A percentile compares a stretch with the other conserved stretches of the same genome.
Evolutionary conservation across 1,140 invertebrate species (phyloP).

Genomic region (Drosophila virilis): DNA sequence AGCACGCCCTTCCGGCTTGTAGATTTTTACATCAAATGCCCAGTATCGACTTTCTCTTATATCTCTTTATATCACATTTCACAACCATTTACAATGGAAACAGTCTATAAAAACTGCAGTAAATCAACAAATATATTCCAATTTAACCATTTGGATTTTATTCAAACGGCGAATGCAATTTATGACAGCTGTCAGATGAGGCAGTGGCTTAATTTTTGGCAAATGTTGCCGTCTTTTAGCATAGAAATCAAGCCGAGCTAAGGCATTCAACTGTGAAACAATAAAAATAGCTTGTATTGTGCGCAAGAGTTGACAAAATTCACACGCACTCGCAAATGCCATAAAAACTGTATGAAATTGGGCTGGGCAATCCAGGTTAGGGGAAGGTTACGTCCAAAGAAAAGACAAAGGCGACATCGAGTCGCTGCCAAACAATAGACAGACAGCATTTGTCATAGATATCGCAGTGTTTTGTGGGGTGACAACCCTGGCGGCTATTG

Average conservation of each 20-base stretch:
- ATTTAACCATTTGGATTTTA: constrained; percentile 5
- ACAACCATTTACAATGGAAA: neutral
- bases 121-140: neutral
- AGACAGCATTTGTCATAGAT: constrained; percentile 58
- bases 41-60: no score
- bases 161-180: constrained; percentile 15
- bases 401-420: constrained; percentile 35
- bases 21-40: no score
- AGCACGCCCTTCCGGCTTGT: no score
- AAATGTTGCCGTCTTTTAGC: constrained; percentile 30
- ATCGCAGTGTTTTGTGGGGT: constrained; percentile 20
- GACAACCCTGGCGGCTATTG: constrained; percentile 34
- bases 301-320: constrained; percentile 56
- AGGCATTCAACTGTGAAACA: constrained; percentile 55
- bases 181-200: constrained; percentile 27
- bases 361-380: constrained; percentile 33
- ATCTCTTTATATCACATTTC: no score
- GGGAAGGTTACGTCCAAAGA: constrained; percentile 29
- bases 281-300: constrained; percentile 55
- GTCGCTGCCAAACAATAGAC: constrained; percentile 34
- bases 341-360: constrained; percentile 48
- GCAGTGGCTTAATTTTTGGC: constrained; percentile 32
- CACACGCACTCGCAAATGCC: constrained; percentile 57
- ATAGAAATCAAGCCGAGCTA: constrained; percentile 24
- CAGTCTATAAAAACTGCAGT: neutral